Conservation (phyloP, 2,888 invertebrate genomes). For the Drosophila quasianomalipes region DNA sequence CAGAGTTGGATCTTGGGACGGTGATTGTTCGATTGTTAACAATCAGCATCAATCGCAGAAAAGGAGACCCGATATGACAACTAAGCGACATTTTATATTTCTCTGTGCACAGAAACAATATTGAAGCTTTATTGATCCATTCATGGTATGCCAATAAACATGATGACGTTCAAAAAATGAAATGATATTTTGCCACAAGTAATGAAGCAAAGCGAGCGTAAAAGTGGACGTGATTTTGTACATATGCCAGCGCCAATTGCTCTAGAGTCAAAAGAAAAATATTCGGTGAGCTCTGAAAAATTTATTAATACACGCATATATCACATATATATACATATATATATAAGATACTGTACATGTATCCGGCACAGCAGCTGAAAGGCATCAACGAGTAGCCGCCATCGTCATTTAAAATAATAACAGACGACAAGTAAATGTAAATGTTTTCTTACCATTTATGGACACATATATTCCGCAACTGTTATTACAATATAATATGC, state of each 20-base stretch:
- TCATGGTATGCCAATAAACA: constrained; percentile 37
- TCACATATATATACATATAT: too few relatives aligned
- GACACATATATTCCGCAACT: constrained; percentile 4
- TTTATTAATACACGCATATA: background rate
- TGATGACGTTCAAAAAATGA: constrained; percentile 45
- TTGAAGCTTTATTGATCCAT: too few relatives aligned
- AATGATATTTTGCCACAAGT: constrained; percentile 64
- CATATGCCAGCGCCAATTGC: constrained; percentile 31
- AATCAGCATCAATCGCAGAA: too few relatives aligned
- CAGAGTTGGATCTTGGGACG: too few relatives aligned
- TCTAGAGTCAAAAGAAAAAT: constrained; percentile 65
- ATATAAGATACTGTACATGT: too few relatives aligned
- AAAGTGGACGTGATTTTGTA: constrained; percentile 71
- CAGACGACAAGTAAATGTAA: constrained; percentile 1
- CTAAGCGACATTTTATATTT: background rate
- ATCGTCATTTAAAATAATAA: background rate
- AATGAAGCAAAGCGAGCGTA: constrained; percentile 8
- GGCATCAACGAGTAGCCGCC: background rate
- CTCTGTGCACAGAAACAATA: constrained; percentile 8
- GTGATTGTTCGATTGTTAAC: too few relatives aligned
- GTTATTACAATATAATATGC: constrained; percentile 22
- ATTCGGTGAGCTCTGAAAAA: constrained; percentile 49
- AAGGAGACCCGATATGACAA: constrained; percentile 44
- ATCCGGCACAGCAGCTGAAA: background rate
- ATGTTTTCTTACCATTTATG: constrained; percentile 11